Evolutionary conservation across 2,797 vertebrate genomes (phyloP).

Genomic region (Serranus cabrilla): DNA sequence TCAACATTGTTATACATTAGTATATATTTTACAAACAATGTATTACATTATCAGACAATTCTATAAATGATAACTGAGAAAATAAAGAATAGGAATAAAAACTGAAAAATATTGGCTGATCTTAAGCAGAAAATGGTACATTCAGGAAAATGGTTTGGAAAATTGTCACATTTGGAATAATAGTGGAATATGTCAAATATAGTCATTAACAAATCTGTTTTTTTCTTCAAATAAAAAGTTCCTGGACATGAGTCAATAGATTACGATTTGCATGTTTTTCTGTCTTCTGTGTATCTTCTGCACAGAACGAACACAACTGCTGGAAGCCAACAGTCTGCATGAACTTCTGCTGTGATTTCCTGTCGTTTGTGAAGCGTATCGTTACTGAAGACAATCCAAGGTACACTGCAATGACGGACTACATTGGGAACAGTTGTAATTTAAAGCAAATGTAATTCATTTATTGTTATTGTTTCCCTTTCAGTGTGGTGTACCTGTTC

Average conservation of each 20-base stretch:
- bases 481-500: slow-evolving; percentile 91
- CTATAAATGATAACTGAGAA: too few relatives aligned
- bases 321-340: slow-evolving; percentile 95
- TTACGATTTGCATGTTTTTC: background rate
- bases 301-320: slow-evolving; percentile 89
- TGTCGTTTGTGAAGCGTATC: slow-evolving; percentile 87
- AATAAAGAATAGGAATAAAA: too few relatives aligned
- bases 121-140: too few relatives aligned
- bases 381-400: slow-evolving; percentile 88
- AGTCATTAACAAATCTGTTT: background rate
- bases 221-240: background rate
- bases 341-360: slow-evolving; percentile 93
- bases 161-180: too few relatives aligned
- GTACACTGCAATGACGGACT: slow-evolving; percentile 64
- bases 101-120: too few relatives aligned
- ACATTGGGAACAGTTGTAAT: background rate
- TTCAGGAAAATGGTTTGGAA: too few relatives aligned
- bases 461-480: slow-evolving; percentile 13
- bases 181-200: too few relatives aligned
- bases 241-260: background rate
- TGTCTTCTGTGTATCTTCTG: slow-evolving; percentile 17
- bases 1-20: too few relatives aligned
- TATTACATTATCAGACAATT: too few relatives aligned
- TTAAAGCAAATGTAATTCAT: background rate
- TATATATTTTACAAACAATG: too few relatives aligned